phyloP scores from a whole-genome alignment of 2,888 invertebrate genomes.

The Limenitis arthemis region DNA sequence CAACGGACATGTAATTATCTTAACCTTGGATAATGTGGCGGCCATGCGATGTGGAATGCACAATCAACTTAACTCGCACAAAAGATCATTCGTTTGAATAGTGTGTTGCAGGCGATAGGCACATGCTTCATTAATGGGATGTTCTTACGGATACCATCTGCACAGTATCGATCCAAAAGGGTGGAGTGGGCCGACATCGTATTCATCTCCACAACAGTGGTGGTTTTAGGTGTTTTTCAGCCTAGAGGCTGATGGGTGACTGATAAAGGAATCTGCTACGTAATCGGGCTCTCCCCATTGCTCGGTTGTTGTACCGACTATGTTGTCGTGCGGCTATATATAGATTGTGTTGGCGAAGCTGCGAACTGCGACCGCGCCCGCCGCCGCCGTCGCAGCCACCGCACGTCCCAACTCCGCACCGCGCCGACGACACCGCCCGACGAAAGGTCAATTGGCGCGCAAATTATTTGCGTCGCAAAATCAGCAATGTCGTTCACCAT shows the following conservation, averaged over 20 bases:
- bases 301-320: slow-evolving; percentile 47
- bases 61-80: not conserved
- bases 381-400: slow-evolving; percentile 48
- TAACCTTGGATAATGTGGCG: too few species aligned
- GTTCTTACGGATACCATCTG: slow-evolving; percentile 54
- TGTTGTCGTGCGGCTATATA: slow-evolving; percentile 66
- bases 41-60: not conserved
- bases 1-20: too few species aligned
- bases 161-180: slow-evolving; percentile 67
- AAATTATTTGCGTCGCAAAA: slow-evolving; percentile 72
- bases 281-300: slow-evolving; percentile 64
- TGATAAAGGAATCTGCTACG: slow-evolving; percentile 69
- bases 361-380: slow-evolving; percentile 54
- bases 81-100: slow-evolving; percentile 3
- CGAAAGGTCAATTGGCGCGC: slow-evolving; percentile 72
- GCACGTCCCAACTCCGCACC: slow-evolving; percentile 43
- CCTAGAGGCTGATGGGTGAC: slow-evolving; percentile 64
- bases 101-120: slow-evolving; percentile 4
- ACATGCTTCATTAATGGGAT: slow-evolving; percentile 20
- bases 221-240: slow-evolving; percentile 61
- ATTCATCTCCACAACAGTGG: slow-evolving; percentile 51
- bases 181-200: slow-evolving; percentile 65
- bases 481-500: slow-evolving; percentile 53
- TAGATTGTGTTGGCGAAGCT: slow-evolving; percentile 62
- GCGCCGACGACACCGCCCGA: slow-evolving; percentile 54